These are phyloP conservation scores for Hypotaenidia philippensis DNA, from an alignment of 2,797 vertebrate genomes.

Conservation along the genomic window DNA sequence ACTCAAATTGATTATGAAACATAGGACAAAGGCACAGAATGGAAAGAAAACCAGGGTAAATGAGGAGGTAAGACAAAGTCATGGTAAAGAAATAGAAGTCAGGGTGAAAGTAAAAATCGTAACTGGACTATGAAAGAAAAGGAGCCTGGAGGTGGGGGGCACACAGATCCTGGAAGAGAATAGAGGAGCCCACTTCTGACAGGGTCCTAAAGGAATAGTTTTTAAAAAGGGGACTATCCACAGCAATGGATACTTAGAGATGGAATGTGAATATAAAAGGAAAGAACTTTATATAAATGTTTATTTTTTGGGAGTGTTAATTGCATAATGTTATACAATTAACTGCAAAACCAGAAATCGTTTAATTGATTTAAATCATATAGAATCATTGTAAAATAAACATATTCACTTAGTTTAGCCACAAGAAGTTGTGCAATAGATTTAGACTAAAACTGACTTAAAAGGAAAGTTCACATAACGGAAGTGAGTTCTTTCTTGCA, in stretches of 20 bases:
- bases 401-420: neutral
- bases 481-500: neutral
- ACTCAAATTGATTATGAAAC: neutral
- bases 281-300: neutral
- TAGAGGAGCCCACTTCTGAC: neutral
- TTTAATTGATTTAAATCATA: neutral
- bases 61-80: neutral
- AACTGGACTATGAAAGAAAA: neutral
- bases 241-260: neutral
- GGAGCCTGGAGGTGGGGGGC: neutral
- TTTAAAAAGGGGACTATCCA: neutral
- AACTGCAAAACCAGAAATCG: neutral
- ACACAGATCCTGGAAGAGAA: neutral
- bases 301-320: neutral
- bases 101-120: neutral
- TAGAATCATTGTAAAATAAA: neutral
- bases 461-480: neutral
- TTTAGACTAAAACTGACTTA: neutral
- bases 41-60: neutral
- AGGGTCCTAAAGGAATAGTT: neutral
- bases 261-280: neutral
- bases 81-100: neutral
- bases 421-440: neutral
- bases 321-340: neutral
- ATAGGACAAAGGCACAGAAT: neutral